Conservation (phyloP, 2,888 invertebrate genomes). For the Cheilosia vulpina region DNA sequence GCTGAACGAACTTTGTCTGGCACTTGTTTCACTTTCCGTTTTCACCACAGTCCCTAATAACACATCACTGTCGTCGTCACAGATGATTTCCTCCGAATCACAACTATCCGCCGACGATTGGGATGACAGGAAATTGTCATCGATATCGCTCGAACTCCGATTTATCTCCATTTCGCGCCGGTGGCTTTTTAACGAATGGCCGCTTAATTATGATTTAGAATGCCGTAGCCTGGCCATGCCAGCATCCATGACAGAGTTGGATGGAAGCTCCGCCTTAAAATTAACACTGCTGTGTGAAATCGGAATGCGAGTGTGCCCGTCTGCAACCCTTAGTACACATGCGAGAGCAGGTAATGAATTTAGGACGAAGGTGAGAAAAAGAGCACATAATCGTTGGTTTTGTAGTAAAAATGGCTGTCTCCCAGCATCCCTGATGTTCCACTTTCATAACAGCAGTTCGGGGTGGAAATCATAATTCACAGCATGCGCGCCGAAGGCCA, state of each 20-base stretch:
- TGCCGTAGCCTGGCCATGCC: conserved; percentile 11
- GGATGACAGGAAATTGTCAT: conserved; percentile 63
- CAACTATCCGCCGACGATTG: conserved; percentile 62
- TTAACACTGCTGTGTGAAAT: conserved; percentile 75
- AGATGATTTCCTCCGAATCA: conserved; percentile 76
- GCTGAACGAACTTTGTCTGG: conserved; percentile 77
- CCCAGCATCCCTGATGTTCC: conserved; percentile 56
- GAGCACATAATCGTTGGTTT: conserved; percentile 39
- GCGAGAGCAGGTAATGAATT: conserved; percentile 57
- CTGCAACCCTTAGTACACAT: conserved; percentile 56
- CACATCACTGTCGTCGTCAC: conserved; percentile 74
- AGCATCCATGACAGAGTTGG: conserved; percentile 36
- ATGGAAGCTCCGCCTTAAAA: conserved; percentile 78
- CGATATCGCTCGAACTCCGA: conserved; percentile 44
- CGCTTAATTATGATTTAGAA: conserved; percentile 58
- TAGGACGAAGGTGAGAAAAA: conserved; percentile 64
- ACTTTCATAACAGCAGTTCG: background rate
- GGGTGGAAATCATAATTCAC: conserved; percentile 42
- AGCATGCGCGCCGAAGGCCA: conserved; percentile 53
- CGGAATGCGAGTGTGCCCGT: background rate
- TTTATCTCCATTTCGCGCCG: conserved; percentile 62
- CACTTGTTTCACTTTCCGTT: conserved; percentile 48
- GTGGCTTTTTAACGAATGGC: conserved; percentile 64
- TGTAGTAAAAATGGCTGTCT: conserved; percentile 61
- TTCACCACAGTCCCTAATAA: conserved; percentile 16